Evolutionary conservation across 1,140 invertebrate genomes (phyloP), one percentile per base, ranked within the genome.

Genomic region (Pachyrhynchus sulphureomaculatus): DNA sequence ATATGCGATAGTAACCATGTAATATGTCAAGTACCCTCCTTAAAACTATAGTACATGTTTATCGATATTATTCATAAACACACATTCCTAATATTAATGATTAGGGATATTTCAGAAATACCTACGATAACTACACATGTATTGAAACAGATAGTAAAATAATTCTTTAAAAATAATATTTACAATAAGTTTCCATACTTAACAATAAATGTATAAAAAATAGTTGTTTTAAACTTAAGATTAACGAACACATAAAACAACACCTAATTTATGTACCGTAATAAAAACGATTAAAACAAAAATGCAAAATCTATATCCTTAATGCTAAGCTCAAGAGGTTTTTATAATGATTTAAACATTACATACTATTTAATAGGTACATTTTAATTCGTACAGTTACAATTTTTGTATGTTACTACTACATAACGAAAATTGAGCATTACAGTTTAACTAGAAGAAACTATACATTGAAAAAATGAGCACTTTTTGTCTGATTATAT

Each of bases 341-440:
- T 29, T 2, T 29, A 29, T 10, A 29, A 29, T 29, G 8, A 29
- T 29, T 9, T 29, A 29, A 10, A 10, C 12, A 29, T 29, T 29
- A 29, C 5, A 29, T 29, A 26, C n/a, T n/a, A n/a, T 26, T 8
- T 26, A 26, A 26, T 26, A 29, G 8, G 12, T 1, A 29, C 12
- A 10, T 26, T 6, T 29, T 6, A 9, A 29, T 29, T 6, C 26
- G 26, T 10, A 29, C 26, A 29, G 12, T 6, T 9, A 29, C 26
- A 10, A 1, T 3, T 26, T 29, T 29, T 29, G 1, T 3, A 2
- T 20, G 8, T 24, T n/a, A 20, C 24, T 39, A 41, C 39, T 54
- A 54, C 10, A 20, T 39, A 54, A 42, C 51, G 41, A 54, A 54
- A 54, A 54, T 54, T 54, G 39, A 54, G 47, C 47, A 54, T 39